These are phyloP conservation scores for Mirza zaza DNA, from an alignment of 2,113 vertebrate genomes.

Conservation along the genomic window DNA sequence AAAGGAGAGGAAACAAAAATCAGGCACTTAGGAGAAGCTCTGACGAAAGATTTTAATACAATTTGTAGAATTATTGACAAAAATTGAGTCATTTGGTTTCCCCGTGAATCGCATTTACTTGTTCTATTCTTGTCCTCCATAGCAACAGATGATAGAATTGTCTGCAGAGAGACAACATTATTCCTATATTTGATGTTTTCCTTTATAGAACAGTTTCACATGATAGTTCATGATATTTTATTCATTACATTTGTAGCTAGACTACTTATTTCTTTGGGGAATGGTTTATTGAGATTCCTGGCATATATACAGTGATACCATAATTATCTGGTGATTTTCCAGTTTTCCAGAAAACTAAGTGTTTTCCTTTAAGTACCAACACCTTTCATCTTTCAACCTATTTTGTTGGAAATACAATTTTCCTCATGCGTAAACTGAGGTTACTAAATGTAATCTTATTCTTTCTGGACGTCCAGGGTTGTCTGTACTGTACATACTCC, in stretches of 20 bases:
- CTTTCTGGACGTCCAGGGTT: background rate
- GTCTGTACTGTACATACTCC: background rate
- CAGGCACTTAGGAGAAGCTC: slow-evolving; percentile 41
- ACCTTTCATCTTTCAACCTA: background rate
- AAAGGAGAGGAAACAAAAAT: background rate
- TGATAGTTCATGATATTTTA: slow-evolving; percentile 47
- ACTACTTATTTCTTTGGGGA: slow-evolving; percentile 5
- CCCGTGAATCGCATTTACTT: slow-evolving; percentile 51
- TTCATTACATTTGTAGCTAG: slow-evolving; percentile 40
- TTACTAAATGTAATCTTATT: background rate
- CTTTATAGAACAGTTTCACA: slow-evolving; percentile 41
- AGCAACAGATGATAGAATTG: slow-evolving; percentile 58
- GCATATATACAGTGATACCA: background rate
- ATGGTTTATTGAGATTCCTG: slow-evolving; percentile 31
- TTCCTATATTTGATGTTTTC: slow-evolving; percentile 47
- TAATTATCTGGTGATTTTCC: slow-evolving; percentile 2
- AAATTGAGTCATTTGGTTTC: slow-evolving; percentile 70
- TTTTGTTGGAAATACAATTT: background rate
- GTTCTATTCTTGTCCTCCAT: slow-evolving; percentile 41
- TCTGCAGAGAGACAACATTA: slow-evolving; percentile 40
- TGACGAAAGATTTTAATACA: slow-evolving; percentile 60
- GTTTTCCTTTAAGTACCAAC: background rate
- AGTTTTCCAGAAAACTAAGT: slow-evolving; percentile 28
- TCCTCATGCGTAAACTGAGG: background rate
- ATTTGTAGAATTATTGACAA: slow-evolving; percentile 54